These are phyloP conservation scores for Myiothlypis chrysogaster DNA, from an alignment of 2,797 vertebrate species.

Conservation along the genomic window DNA sequence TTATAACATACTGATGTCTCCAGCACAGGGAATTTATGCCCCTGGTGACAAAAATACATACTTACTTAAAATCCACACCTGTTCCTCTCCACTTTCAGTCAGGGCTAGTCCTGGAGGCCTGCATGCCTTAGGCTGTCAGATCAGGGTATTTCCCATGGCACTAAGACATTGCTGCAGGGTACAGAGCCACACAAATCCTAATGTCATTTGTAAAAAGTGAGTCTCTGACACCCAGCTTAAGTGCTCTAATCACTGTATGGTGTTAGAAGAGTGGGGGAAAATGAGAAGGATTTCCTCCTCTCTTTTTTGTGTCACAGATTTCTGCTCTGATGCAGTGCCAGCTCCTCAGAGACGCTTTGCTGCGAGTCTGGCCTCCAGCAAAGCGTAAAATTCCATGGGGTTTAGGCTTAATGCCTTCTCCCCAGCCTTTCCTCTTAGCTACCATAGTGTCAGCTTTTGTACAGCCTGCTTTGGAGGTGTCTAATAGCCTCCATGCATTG, in stretches of 20 bases:
- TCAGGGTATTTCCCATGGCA: background rate
- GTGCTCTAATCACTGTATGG: background rate
- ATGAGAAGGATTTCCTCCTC: background rate
- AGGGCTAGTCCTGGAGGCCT: background rate
- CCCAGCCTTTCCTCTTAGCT: background rate
- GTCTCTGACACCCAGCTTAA: background rate
- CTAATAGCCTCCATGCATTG: accelerated
- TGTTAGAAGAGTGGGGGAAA: background rate
- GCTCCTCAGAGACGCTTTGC: background rate
- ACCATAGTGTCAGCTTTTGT: background rate
- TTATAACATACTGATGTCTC: background rate
- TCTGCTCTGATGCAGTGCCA: background rate
- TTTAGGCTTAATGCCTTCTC: slow-evolving; percentile 36
- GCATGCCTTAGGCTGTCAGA: background rate
- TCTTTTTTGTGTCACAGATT: background rate
- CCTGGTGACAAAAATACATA: slow-evolving; percentile 20
- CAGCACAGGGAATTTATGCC: background rate
- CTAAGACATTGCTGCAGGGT: background rate
- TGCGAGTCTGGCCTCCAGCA: background rate
- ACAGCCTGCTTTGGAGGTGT: background rate
- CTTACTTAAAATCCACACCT: background rate
- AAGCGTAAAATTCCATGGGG: slow-evolving; percentile 6
- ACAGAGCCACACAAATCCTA: background rate
- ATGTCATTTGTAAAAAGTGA: background rate
- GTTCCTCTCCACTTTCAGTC: background rate